Evolutionary conservation across 2,888 invertebrate genomes (phyloP).

Genomic region (Heliconius erato): DNA sequence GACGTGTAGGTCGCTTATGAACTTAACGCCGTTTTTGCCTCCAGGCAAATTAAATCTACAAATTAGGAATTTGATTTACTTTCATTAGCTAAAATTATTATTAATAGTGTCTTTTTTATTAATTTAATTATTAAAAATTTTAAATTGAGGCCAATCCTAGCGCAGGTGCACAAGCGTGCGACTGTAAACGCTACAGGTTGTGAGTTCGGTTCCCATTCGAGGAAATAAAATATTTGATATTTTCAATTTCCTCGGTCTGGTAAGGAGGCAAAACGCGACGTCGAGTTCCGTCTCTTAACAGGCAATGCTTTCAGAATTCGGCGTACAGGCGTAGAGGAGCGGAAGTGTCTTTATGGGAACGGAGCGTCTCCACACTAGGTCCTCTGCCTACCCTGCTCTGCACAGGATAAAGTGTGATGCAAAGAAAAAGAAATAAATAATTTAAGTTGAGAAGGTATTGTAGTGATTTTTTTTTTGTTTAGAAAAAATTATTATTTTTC

Average conservation of each 20-base stretch:
- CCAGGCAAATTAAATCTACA: conserved; percentile 69
- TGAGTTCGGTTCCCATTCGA: background rate
- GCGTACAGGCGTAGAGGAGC: no score
- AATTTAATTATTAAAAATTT: no score
- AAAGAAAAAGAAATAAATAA: background rate
- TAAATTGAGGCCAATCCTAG: background rate
- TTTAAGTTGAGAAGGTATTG: no score
- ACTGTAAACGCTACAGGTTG: background rate
- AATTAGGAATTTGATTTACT: conserved; percentile 30
- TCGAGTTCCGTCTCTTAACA: no score
- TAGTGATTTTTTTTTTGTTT: no score
- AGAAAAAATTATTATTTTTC: no score
- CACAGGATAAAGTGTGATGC: background rate
- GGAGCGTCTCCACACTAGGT: background rate
- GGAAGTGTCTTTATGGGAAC: background rate
- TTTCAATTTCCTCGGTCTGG: no score
- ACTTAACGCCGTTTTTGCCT: conserved; percentile 69
- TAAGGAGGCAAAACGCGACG: no score
- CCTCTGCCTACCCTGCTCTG: background rate
- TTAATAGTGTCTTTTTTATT: background rate
- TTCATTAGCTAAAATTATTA: background rate
- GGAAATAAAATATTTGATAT: background rate
- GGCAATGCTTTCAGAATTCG: no score
- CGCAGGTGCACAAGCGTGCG: background rate
- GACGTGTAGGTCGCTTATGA: conserved; percentile 74